phyloP scores from a whole-genome alignment of 2,888 invertebrate species.

The Mythimna impura region DNA sequence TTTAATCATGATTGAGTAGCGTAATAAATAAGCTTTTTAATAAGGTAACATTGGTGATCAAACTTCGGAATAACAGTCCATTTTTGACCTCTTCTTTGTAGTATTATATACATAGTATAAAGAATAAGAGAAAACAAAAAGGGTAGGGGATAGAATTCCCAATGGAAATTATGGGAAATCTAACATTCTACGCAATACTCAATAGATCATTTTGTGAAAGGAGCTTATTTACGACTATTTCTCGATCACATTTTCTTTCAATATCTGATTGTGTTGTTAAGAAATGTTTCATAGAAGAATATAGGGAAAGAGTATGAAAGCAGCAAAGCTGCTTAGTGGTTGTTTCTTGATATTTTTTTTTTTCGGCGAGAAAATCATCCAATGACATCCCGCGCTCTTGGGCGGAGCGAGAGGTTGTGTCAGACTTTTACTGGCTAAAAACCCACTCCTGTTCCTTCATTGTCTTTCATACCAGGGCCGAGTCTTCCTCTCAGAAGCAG shows the following conservation, averaged over 20 bases:
- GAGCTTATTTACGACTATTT: conserved; percentile 54
- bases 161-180: conserved; percentile 66
- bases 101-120: not conserved
- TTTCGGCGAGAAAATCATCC: no score
- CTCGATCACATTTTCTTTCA: conserved; percentile 39
- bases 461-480: no score
- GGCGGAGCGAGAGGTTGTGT: no score
- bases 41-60: no score
- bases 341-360: not conserved
- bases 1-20: no score
- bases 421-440: no score
- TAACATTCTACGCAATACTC: conserved; percentile 53
- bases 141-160: conserved; percentile 54
- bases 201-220: conserved; percentile 59
- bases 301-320: conserved; percentile 20
- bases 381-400: no score
- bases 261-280: conserved; percentile 30
- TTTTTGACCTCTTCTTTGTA: no score
- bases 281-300: conserved; percentile 25
- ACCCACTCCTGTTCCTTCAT: no score
- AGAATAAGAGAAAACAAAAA: conserved; percentile 17
- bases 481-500: no score
- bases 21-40: no score
- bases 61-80: no score
- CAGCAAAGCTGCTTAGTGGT: conserved; percentile 12